Base-by-base conservation (phyloP, 1,140 invertebrate genomes). In the Telenomus remus region DNA sequence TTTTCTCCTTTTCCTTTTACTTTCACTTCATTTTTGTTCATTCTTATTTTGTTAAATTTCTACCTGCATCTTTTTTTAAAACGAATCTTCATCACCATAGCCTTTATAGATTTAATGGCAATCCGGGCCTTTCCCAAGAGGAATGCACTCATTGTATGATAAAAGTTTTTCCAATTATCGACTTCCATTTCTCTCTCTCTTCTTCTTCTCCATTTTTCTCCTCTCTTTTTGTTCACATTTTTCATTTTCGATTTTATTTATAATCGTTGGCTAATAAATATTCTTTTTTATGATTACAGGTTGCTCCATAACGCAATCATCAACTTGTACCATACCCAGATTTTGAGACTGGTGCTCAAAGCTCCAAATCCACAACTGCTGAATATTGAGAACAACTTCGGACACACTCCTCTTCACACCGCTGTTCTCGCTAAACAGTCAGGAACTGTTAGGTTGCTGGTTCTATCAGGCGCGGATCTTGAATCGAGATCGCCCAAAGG, bases 221-320 rank as follows among this genome's bases (percentile, higher is more conserved):
- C n/a, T n/a, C n/a, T n/a, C n/a, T n/a, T n/a, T n/a, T n/a, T n/a
- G n/a, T n/a, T n/a, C 19, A 27, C 1, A 6, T 3, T 27, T 27
- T 27, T 27, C 6, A 27, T 16, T 12, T 53, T 19, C 13, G 50
- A 11, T 39, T 3, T 19, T 39, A 15, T 42, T 10, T 44, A n/a
- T n/a, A n/a, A n/a, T n/a, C n/a, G n/a, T n/a, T n/a, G n/a, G n/a
- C 43, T 8, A 51, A 37, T 44, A 59, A n/a, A n/a, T n/a, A n/a
- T n/a, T n/a, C n/a, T n/a, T n/a, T n/a, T 39, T 39, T 39, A 11
- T 7, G n/a, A 71, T 87, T 87, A 9, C 86, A 95, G 94, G 55
- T 90, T 92, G 80, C 87, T 96, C 46, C 95, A 96, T 82, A 89
- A 94, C 66, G 92, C 94, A 10, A 92, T 95, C 46, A 90, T 95